Base-by-base conservation (phyloP, 2,888 invertebrate genomes). In the Lasius platythorax region DNA sequence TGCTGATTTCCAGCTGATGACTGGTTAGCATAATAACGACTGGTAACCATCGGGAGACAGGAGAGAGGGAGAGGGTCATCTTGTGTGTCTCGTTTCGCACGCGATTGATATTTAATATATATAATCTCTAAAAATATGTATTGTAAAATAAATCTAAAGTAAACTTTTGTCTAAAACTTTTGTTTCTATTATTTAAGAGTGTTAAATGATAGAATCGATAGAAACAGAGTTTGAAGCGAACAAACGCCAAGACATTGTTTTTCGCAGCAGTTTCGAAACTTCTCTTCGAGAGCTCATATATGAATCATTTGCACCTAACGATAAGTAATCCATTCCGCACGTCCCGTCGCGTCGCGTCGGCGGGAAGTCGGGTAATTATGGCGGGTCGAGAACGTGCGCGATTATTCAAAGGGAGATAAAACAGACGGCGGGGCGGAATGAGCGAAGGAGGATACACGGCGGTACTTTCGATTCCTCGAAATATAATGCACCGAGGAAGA, bases 1-100 rank as follows among this genome's bases (percentile, higher is more conserved):
- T 88, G 89, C 91, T 91, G 92, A 93, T 90, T 91, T 90, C 88
- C 89, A 85, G 87, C 88, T 91, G 93, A 93, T 92, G 90, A 92
- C 91, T 89, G 93, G 92, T 93, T 93, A 85, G 89, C 89, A 89
- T 87, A 86, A 87, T 87, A 87, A 91, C 85, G 87, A 87, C 86
- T 82, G 88, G 83, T 76, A 82, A 91, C 79, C 83, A 61, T 67
- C 58, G 79, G 73, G 83, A 75, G 50, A 18, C 6, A 23, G 23
- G 18, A 2, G 18, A 2, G 4, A 8, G n/a, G 9, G 28, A 73
- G 61, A 9, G 58, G 70, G 37, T 88, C 86, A 33, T 83, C 84
- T 63, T 40, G 70, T 63, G 72, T 63, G 79, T 63, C 61, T 61
- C n/a, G 70, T n/a, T 53, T 53, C 8, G n/a, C n/a, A 9, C n/a